A percentile compares a stretch with the other conserved stretches of the same genome.
These are phyloP conservation scores for Cerastis rubricosa DNA, from an alignment of 2,888 invertebrate genomes.

Conservation along the genomic window DNA sequence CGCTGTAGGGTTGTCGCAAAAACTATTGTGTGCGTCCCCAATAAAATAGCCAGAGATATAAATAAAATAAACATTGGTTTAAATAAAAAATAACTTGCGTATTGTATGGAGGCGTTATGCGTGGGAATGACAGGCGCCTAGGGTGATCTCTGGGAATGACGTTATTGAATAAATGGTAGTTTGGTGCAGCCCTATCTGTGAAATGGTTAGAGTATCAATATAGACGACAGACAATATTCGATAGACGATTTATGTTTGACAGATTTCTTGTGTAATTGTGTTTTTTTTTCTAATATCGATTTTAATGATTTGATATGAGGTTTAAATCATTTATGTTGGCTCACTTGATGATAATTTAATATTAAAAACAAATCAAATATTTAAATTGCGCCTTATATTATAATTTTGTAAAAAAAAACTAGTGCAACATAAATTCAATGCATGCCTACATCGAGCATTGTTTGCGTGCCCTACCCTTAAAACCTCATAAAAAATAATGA, in stretches of 20 bases:
- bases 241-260: neutral
- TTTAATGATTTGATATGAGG: neutral
- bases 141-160: constrained; percentile 66
- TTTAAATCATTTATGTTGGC: neutral
- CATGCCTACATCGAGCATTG: constrained; percentile 9
- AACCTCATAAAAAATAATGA: constrained; percentile 67
- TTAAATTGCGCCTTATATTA: neutral
- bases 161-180: constrained; percentile 54
- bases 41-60: constrained; percentile 72
- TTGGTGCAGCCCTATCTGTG: constrained; percentile 16
- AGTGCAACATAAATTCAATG: neutral
- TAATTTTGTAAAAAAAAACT: neutral
- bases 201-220: constrained; percentile 25
- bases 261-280: neutral
- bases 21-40: constrained; percentile 68
- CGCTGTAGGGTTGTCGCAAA: constrained; percentile 67
- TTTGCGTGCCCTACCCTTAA: constrained; percentile 8
- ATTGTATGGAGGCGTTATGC: constrained; percentile 71
- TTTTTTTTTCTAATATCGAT: neutral
- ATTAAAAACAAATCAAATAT: neutral
- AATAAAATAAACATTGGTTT: constrained; percentile 78
- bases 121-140: constrained; percentile 74
- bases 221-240: too few relatives aligned
- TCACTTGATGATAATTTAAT: neutral
- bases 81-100: constrained; percentile 75